Evolutionary conservation across 2,113 vertebrate genomes (phyloP).

Genomic region (Poeciliopsis occidentalis): DNA sequence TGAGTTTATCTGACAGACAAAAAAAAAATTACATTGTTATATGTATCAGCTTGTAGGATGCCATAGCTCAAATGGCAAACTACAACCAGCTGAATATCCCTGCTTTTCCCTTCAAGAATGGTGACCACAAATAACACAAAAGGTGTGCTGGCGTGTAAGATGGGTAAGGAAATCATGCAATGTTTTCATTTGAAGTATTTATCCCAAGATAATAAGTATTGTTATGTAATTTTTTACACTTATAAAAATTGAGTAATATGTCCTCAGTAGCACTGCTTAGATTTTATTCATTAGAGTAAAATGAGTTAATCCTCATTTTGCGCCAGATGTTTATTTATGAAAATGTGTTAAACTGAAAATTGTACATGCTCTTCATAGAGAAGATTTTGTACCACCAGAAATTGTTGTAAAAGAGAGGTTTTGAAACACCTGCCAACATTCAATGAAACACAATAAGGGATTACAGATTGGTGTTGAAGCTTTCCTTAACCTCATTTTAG

Average conservation of each 20-base stretch:
- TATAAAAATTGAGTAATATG: not conserved
- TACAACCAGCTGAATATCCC: not conserved
- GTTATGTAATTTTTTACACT: not conserved
- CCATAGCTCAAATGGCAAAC: not conserved
- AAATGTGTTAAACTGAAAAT: not conserved
- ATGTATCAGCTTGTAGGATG: too few species aligned
- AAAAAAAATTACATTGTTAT: too few species aligned
- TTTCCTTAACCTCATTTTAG: slow-evolving; percentile 6
- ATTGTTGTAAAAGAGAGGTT: not conserved
- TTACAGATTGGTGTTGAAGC: slow-evolving; percentile 13
- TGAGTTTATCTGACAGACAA: not conserved
- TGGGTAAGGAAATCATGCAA: not conserved
- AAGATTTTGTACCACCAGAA: not conserved
- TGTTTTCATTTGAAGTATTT: not conserved
- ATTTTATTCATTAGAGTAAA: not conserved
- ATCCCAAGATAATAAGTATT: not conserved
- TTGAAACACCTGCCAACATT: not conserved
- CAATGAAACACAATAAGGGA: not conserved
- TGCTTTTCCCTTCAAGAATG: not conserved
- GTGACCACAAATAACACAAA: not conserved
- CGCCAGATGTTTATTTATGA: not conserved
- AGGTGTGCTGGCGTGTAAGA: not conserved
- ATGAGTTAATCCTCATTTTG: too few species aligned
- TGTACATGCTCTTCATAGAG: not conserved
- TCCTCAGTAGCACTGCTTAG: not conserved